Percentiles rank a stretch among this genome's conserved stretches.
Evolutionary conservation across 2,797 vertebrate species (phyloP).

Genomic region (Adelosebastes latens): DNA sequence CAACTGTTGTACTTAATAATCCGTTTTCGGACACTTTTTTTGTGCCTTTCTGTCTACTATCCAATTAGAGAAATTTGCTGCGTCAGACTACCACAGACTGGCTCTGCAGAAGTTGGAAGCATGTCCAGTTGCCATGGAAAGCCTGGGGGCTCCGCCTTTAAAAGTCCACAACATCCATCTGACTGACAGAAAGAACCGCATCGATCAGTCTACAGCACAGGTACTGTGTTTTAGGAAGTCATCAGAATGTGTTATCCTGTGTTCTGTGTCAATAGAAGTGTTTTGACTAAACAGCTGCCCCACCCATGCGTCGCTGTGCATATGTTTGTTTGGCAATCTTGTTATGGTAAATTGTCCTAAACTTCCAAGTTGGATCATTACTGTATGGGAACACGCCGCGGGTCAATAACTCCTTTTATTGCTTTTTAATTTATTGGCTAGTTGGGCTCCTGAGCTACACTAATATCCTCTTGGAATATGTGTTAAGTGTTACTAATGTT

Average conservation of each 20-base stretch:
- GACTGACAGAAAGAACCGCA: conserved; percentile 79
- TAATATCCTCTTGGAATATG: not conserved
- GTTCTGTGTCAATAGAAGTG: not conserved
- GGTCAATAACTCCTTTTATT: not conserved
- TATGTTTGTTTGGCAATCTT: not conserved
- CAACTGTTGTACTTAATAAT: not conserved
- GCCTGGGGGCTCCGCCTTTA: conserved; percentile 85
- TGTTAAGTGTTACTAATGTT: not conserved
- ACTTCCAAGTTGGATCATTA: not conserved
- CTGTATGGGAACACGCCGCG: not conserved
- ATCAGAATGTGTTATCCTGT: not conserved
- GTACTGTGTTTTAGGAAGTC: conserved; percentile 54
- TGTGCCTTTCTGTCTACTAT: not conserved
- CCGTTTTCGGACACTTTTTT: not conserved
- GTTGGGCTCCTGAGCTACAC: not conserved
- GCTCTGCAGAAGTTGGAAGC: conserved; percentile 82
- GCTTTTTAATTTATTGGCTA: not conserved
- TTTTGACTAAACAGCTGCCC: no score
- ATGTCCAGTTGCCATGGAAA: conserved; percentile 81
- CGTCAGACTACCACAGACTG: conserved; percentile 83
- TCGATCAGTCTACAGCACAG: conserved; percentile 81
- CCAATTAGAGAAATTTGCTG: conserved; percentile 79
- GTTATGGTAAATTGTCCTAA: not conserved
- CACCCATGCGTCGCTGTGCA: not conserved
- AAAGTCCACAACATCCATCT: conserved; percentile 86